Evolutionary conservation across 2,888 invertebrate species (phyloP).

Genomic region (Argyra leucocephala): DNA sequence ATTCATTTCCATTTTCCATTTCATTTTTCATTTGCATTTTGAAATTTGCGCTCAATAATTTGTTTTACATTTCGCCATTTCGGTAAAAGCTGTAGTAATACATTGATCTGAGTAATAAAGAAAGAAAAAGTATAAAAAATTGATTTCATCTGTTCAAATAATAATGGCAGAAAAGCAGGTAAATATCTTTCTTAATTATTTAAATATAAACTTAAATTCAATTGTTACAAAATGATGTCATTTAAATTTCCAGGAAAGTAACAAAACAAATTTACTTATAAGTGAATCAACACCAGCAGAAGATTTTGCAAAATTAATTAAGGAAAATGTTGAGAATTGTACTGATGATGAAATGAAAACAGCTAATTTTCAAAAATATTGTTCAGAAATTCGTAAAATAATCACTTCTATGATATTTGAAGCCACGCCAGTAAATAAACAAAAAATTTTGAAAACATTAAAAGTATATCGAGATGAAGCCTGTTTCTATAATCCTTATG

Average conservation of each 20-base stretch:
- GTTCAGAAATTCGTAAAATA: slow-evolving; percentile 34
- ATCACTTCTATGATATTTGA: slow-evolving; percentile 34
- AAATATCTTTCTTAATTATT: no score
- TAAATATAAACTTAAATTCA: no score
- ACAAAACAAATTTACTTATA: not conserved
- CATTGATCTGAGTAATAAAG: no score
- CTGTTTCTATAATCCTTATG: slow-evolving; percentile 32
- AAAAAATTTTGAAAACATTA: slow-evolving; percentile 32
- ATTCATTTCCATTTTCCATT: no score
- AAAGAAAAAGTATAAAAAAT: no score
- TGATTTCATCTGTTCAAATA: no score
- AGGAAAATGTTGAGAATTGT: slow-evolving; percentile 36
- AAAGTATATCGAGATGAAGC: slow-evolving; percentile 41
- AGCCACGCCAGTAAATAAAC: slow-evolving; percentile 25
- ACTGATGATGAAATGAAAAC: slow-evolving; percentile 30
- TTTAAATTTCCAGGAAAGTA: not conserved
- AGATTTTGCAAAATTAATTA: slow-evolving; percentile 49
- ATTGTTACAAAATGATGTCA: not conserved
- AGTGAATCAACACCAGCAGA: slow-evolving; percentile 45
- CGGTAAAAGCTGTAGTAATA: no score
- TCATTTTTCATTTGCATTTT: no score
- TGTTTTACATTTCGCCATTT: no score
- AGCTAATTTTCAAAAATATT: slow-evolving; percentile 29
- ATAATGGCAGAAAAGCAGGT: no score
- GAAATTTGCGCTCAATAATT: no score